Percentiles rank a stretch among this genome's conserved stretches.
Conservation (phyloP, 2,797 vertebrate genomes). For the Girardinus metallicus region DNA sequence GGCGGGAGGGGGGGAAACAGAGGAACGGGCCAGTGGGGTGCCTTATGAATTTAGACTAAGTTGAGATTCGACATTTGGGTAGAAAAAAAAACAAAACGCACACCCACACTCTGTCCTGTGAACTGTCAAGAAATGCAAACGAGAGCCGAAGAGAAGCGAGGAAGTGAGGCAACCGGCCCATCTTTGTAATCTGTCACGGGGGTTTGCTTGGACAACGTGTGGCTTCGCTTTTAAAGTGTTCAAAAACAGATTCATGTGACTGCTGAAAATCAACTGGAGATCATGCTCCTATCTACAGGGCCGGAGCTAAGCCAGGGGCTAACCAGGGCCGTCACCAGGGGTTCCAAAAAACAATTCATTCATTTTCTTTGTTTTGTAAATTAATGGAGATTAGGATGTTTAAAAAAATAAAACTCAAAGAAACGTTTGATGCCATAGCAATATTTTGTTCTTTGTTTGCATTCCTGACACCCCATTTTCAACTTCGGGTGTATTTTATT, state of each 20-base stretch:
- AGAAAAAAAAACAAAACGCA: constrained; percentile 27
- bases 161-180: constrained; percentile 45
- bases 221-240: constrained; percentile 14
- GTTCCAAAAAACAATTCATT: background rate
- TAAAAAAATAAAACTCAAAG: background rate
- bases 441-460: background rate
- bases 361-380: background rate
- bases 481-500: background rate
- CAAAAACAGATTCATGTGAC: background rate
- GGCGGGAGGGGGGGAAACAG: constrained; percentile 57
- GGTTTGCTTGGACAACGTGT: constrained; percentile 47
- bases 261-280: constrained; percentile 62
- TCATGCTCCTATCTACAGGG: background rate
- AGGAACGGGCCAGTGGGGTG: constrained; percentile 70
- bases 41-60: constrained; percentile 83
- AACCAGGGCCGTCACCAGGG: background rate
- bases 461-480: background rate
- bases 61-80: constrained; percentile 74
- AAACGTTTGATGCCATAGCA: background rate
- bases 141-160: constrained; percentile 52
- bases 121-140: constrained; percentile 74
- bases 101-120: constrained; percentile 63
- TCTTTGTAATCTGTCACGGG: constrained; percentile 60
- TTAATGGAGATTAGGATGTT: too few relatives aligned
- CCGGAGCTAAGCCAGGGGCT: background rate